A percentile compares a stretch with the other conserved stretches of the same genome.
These are phyloP conservation scores for Zaprionus inermis DNA, from an alignment of 1,140 invertebrate genomes.

Conservation along the genomic window DNA sequence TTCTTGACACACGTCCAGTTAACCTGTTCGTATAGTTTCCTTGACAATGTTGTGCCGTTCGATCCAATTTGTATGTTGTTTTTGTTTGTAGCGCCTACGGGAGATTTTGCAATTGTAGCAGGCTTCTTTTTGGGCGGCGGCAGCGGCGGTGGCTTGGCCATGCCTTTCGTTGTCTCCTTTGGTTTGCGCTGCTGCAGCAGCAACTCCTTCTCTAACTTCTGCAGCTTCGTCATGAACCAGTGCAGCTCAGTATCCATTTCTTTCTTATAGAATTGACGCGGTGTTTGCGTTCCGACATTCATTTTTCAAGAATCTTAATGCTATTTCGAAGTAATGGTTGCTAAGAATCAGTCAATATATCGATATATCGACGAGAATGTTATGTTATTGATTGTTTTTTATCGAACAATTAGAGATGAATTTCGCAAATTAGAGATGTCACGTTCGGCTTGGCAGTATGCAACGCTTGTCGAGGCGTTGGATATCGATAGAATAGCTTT, in stretches of 20 bases:
- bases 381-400: no score
- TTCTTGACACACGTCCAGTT: background rate
- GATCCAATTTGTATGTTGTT: slow-evolving; percentile 10
- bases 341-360: no score
- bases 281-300: slow-evolving; percentile 22
- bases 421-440: background rate
- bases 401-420: background rate
- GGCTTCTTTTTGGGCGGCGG: background rate
- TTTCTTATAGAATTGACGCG: background rate
- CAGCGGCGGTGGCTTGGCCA: background rate
- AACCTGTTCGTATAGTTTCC: background rate
- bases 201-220: slow-evolving; percentile 1
- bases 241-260: background rate
- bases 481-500: background rate
- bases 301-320: background rate
- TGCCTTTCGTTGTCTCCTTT: background rate
- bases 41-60: slow-evolving; percentile 9
- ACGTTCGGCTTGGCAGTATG: background rate
- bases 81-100: background rate
- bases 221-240: background rate
- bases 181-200: background rate
- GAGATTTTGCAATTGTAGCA: background rate
- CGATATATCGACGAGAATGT: no score
- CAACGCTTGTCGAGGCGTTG: no score
- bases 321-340: no score